A percentile compares a stretch with the other conserved stretches of the same genome.
These are phyloP conservation scores for Copidosoma aretas DNA, from an alignment of 2,888 invertebrate species.

Conservation along the genomic window DNA sequence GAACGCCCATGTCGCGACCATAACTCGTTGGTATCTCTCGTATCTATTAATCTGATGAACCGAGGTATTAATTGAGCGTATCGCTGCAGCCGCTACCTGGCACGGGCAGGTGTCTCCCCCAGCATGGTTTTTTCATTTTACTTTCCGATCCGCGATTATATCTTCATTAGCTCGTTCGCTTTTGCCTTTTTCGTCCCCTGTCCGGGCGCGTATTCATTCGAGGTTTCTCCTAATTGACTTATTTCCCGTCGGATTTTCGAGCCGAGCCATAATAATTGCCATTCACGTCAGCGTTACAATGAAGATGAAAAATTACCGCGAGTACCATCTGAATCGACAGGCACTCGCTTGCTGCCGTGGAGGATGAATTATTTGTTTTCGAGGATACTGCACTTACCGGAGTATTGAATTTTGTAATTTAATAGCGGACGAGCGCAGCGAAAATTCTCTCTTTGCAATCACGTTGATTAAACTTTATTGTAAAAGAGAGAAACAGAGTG, in stretches of 20 bases:
- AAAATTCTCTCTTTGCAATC: too few relatives aligned
- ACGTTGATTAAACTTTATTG: too few relatives aligned
- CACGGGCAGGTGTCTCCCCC: slow-evolving; percentile 9
- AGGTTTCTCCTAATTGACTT: slow-evolving; percentile 3
- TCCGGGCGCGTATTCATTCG: background rate
- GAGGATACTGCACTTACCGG: too few relatives aligned
- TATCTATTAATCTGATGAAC: slow-evolving; percentile 20
- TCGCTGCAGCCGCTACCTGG: slow-evolving; percentile 1
- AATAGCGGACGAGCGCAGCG: too few relatives aligned
- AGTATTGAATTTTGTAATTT: too few relatives aligned
- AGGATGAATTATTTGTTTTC: too few relatives aligned
- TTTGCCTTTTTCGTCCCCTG: slow-evolving; percentile 1
- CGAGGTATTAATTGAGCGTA: slow-evolving; percentile 29
- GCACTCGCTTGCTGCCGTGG: slow-evolving; percentile 2
- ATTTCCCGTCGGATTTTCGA: background rate
- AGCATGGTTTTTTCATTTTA: background rate
- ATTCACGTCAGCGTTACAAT: background rate
- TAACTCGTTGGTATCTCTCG: background rate
- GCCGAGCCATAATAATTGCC: background rate
- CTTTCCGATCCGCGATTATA: slow-evolving; percentile 12
- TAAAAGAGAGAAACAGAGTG: too few relatives aligned
- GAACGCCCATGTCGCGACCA: slow-evolving; percentile 16
- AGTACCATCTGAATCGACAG: background rate
- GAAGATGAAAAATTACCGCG: background rate
- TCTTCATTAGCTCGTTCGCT: slow-evolving; percentile 16